These are phyloP conservation scores for Tipula vernalis DNA, from an alignment of 2,888 invertebrate genomes.

Conservation along the genomic window DNA sequence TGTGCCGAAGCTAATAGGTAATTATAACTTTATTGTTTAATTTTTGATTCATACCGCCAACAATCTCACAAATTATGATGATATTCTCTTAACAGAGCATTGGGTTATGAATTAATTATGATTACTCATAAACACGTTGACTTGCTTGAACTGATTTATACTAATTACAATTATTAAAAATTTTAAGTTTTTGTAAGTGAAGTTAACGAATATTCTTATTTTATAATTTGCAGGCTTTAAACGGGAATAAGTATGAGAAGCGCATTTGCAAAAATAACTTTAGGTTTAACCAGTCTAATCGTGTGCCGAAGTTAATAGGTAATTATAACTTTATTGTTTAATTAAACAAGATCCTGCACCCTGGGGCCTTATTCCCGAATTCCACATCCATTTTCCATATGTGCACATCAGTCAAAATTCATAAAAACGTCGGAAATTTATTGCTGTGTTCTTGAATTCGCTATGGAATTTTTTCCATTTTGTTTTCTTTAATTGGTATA, in stretches of 20 bases:
- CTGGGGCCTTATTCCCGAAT: too few relatives aligned
- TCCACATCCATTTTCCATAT: too few relatives aligned
- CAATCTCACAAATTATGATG: slow-evolving; percentile 19
- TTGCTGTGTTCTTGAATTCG: too few relatives aligned
- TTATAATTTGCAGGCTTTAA: slow-evolving; percentile 64
- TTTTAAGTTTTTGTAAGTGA: neutral
- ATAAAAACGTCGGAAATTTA: too few relatives aligned
- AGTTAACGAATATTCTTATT: neutral
- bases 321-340: too few relatives aligned
- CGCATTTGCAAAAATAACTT: too few relatives aligned
- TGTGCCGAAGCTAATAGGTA: slow-evolving; percentile 99
- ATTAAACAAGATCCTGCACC: too few relatives aligned
- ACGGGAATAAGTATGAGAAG: slow-evolving; percentile 95
- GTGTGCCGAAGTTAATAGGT: too few relatives aligned
- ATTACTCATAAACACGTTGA: slow-evolving; percentile 22
- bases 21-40: slow-evolving; percentile 22
- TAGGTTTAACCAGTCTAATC: too few relatives aligned
- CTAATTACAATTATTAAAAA: neutral
- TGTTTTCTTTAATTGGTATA: too few relatives aligned
- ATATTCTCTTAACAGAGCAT: slow-evolving; percentile 24
- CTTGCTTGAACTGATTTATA: slow-evolving; percentile 14
- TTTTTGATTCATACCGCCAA: neutral
- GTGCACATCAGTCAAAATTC: too few relatives aligned
- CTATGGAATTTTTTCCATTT: too few relatives aligned
- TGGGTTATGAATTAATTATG: slow-evolving; percentile 27